These are phyloP conservation scores for Enteromius trimaculatus DNA, from an alignment of 2,797 vertebrate genomes.

Conservation along the genomic window DNA sequence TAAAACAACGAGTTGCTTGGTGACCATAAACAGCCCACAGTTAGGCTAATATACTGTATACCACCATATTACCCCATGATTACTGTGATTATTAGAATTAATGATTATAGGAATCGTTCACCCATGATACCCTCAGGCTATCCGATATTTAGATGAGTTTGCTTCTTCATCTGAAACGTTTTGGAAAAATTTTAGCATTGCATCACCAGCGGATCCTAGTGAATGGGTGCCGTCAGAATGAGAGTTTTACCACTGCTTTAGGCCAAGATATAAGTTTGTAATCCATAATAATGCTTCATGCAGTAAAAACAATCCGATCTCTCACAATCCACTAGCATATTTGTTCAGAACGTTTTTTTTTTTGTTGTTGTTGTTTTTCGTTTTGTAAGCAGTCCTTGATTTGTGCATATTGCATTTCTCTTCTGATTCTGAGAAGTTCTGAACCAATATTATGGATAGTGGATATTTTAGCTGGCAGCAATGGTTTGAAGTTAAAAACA, in stretches of 20 bases:
- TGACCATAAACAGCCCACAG: neutral
- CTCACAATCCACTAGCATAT: neutral
- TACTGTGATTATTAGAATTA: neutral
- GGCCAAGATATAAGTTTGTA: neutral
- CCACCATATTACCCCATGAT: neutral
- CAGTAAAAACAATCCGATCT: neutral
- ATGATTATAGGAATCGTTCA: neutral
- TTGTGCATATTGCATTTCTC: neutral
- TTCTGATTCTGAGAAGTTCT: neutral
- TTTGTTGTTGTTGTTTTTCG: no score
- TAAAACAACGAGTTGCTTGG: neutral
- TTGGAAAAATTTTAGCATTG: neutral
- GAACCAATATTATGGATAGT: neutral
- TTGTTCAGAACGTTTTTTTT: neutral
- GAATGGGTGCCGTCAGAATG: neutral
- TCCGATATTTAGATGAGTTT: neutral
- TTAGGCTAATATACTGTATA: neutral
- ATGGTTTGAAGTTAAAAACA: neutral
- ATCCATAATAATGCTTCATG: neutral
- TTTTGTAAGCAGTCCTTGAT: neutral
- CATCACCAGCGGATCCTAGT: neutral
- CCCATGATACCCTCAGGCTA: neutral
- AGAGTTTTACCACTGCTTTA: neutral
- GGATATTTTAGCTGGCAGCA: neutral
- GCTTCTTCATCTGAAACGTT: neutral